A percentile compares a stretch with the other conserved stretches of the same genome.
phyloP scores from a whole-genome alignment of 2,888 invertebrate genomes.

The Nezara viridula region DNA sequence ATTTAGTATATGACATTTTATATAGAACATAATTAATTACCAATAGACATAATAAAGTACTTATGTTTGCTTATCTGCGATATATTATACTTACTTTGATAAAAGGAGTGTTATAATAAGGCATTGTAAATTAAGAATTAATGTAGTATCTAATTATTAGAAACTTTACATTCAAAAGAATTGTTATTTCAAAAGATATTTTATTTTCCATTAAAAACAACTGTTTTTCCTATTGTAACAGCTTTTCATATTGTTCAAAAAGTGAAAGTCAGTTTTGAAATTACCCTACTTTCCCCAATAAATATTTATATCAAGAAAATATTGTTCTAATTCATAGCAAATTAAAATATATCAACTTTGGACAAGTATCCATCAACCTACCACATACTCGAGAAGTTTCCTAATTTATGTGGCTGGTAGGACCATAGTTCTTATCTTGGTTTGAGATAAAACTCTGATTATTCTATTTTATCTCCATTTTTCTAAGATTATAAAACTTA shows the following conservation, averaged over 20 bases:
- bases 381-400: conserved; percentile 17
- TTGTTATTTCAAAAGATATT: too few species aligned
- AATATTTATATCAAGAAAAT: neutral
- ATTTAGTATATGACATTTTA: too few species aligned
- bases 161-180: neutral
- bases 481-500: neutral
- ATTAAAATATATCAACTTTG: neutral
- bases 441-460: conserved; percentile 36
- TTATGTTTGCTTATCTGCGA: too few species aligned
- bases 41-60: too few species aligned
- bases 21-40: too few species aligned
- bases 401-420: conserved; percentile 24
- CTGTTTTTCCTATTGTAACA: neutral
- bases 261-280: neutral
- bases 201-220: neutral
- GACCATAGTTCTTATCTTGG: neutral
- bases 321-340: neutral
- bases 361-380: conserved; percentile 16
- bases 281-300: too few species aligned
- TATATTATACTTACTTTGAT: too few species aligned
- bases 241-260: neutral
- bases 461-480: conserved; percentile 36
- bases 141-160: too few species aligned
- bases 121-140: too few species aligned
- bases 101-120: too few species aligned